These are phyloP conservation scores for Centrocercus urophasianus DNA, from an alignment of 2,113 vertebrate species.

Conservation along the genomic window DNA sequence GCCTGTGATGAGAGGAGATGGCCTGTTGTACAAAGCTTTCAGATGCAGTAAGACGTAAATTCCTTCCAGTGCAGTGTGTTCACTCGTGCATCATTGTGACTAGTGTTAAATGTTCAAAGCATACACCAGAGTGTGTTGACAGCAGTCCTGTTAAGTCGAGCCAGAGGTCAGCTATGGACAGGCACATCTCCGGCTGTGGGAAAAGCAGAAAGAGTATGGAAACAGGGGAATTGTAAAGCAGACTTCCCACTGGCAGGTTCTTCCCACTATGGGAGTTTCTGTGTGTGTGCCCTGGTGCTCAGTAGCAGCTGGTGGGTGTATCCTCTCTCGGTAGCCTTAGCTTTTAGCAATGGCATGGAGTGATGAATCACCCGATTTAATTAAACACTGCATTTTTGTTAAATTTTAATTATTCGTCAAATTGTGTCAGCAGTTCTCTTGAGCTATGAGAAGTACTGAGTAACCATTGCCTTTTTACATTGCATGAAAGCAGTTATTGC, in stretches of 20 bases:
- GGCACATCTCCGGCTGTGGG: neutral
- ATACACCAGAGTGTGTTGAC: neutral
- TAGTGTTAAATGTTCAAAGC: neutral
- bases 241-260: neutral
- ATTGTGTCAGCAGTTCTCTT: neutral
- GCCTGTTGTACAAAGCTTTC: neutral
- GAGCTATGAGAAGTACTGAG: neutral
- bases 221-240: neutral
- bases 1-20: neutral
- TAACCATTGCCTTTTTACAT: neutral
- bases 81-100: neutral
- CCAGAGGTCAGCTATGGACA: neutral
- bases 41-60: neutral
- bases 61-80: neutral
- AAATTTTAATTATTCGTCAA: neutral
- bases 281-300: fast-evolving
- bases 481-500: neutral
- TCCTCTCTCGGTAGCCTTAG: neutral
- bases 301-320: neutral
- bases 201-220: neutral
- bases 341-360: neutral
- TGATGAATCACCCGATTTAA: neutral
- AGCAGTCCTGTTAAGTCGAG: neutral
- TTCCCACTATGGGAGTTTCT: neutral
- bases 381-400: neutral